These are phyloP conservation scores for Pycnonotus jocosus DNA, from an alignment of 2,113 vertebrate genomes.

Conservation along the genomic window DNA sequence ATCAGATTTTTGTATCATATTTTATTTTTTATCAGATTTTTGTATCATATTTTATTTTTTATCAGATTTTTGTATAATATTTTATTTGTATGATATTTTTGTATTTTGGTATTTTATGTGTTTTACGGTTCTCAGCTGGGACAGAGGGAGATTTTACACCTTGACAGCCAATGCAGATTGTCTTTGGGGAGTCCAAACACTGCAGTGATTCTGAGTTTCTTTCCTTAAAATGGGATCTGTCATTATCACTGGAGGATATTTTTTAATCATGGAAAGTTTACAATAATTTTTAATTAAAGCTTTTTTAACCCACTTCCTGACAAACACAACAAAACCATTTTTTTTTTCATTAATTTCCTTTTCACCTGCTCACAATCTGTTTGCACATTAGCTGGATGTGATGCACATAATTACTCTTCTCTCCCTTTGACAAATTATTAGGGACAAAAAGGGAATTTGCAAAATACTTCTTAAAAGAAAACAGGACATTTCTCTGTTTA, in stretches of 20 bases:
- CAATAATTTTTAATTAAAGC: neutral
- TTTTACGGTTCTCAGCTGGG: fast-evolving
- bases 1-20: too few species aligned
- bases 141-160: fast-evolving
- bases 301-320: neutral
- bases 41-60: too few species aligned
- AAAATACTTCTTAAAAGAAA: slow-evolving; percentile 21
- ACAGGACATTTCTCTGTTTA: neutral
- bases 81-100: too few species aligned
- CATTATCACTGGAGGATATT: neutral
- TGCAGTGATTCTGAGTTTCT: neutral
- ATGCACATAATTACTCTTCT: neutral
- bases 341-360: neutral
- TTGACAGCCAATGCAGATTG: neutral
- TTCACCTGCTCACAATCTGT: neutral
- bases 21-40: too few species aligned
- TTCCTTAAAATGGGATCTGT: neutral
- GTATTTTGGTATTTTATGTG: neutral
- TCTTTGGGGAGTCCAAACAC: neutral
- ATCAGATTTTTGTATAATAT: too few species aligned
- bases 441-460: neutral
- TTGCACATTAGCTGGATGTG: neutral
- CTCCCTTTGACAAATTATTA: neutral
- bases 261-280: neutral
- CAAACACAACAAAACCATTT: neutral